phyloP scores from a whole-genome alignment of 2,113 vertebrate genomes.

The Oreochromis tanganicae region DNA sequence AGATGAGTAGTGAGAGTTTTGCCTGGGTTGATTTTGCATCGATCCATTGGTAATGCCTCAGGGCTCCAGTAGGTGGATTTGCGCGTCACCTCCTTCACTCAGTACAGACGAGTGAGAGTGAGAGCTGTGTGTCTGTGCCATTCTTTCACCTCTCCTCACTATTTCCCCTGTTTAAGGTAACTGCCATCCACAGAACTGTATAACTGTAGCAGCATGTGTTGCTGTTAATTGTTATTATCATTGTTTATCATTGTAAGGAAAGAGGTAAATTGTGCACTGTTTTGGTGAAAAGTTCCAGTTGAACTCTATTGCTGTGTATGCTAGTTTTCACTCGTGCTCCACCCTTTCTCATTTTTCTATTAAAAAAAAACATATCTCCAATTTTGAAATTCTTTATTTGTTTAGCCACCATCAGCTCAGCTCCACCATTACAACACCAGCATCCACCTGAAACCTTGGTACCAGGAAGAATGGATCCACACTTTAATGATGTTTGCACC shows the following conservation, averaged over 20 bases:
- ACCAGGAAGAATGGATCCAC: not conserved
- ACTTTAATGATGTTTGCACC: not conserved
- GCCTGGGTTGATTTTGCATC: not conserved
- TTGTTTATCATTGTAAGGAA: not conserved
- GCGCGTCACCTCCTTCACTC: not conserved
- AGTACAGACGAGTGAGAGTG: not conserved
- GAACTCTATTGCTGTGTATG: not conserved
- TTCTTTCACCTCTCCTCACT: no score
- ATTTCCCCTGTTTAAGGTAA: not conserved
- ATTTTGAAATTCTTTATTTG: not conserved
- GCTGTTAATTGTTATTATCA: not conserved
- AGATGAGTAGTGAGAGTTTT: not conserved
- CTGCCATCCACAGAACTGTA: not conserved
- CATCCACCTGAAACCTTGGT: not conserved
- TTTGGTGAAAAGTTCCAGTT: not conserved
- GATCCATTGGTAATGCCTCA: not conserved
- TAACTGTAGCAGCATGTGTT: not conserved
- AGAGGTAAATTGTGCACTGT: accelerated
- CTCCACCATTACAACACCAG: not conserved
- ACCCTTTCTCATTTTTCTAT: not conserved
- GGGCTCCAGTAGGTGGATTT: not conserved
- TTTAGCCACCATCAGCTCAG: not conserved
- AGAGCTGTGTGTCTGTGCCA: accelerated
- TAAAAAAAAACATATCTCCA: accelerated
- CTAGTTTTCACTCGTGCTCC: not conserved